A percentile compares a stretch with the other conserved stretches of the same genome.
These are phyloP conservation scores for Capreolus pygargus DNA, from an alignment of 2,113 vertebrate species.

Conservation along the genomic window DNA sequence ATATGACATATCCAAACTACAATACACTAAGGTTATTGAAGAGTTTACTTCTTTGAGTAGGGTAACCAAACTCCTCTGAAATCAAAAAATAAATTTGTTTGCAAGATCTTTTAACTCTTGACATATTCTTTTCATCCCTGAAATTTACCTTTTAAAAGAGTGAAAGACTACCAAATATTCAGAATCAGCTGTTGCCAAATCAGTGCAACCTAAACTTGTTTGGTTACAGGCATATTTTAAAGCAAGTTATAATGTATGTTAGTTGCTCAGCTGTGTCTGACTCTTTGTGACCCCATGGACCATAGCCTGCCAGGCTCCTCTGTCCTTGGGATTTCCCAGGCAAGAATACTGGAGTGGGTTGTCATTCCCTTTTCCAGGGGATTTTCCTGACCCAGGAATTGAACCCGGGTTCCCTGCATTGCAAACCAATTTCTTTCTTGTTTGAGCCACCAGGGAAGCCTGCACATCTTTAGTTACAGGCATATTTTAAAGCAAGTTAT, in stretches of 20 bases:
- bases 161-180: neutral
- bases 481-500: neutral
- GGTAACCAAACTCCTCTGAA: neutral
- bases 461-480: neutral
- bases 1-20: neutral
- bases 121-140: neutral
- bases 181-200: neutral
- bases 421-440: neutral
- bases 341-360: neutral
- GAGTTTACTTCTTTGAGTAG: conserved; percentile 24
- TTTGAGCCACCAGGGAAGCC: neutral
- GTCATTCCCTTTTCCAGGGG: neutral
- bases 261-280: neutral
- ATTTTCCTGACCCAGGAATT: neutral
- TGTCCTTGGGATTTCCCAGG: neutral
- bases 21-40: neutral
- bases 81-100: conserved; percentile 40
- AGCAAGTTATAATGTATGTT: neutral
- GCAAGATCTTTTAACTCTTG: conserved; percentile 3
- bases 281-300: neutral
- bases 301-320: neutral
- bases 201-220: conserved; percentile 3
- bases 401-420: neutral
- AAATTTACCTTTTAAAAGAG: conserved; percentile 37
- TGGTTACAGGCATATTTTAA: conserved; percentile 22